A percentile compares a stretch with the other conserved stretches of the same genome.
Evolutionary conservation across 2,797 vertebrate genomes (phyloP).

Genomic region (Anabacerthia variegaticeps): DNA sequence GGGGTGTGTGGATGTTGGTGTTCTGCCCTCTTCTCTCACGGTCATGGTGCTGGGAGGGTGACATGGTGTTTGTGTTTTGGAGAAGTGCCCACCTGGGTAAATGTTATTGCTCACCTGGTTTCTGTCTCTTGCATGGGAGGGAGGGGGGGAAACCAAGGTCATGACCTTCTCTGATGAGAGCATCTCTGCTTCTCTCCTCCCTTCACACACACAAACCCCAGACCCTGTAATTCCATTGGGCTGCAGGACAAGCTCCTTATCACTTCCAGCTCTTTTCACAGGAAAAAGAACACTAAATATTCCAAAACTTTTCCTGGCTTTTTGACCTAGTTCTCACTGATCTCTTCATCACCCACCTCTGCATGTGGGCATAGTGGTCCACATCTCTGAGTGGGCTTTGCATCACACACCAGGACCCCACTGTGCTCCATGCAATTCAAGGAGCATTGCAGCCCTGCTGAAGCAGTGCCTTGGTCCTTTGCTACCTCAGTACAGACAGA

Average conservation of each 20-base stretch:
- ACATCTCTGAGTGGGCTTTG: background rate
- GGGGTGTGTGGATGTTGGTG: background rate
- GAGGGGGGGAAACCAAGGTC: background rate
- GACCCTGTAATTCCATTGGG: background rate
- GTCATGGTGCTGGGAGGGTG: background rate
- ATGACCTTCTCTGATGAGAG: background rate
- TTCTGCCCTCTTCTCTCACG: background rate
- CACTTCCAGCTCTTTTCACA: background rate
- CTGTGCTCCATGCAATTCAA: background rate
- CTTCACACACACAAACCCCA: background rate
- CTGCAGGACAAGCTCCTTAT: background rate
- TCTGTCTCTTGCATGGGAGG: background rate
- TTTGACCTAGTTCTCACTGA: background rate
- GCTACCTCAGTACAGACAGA: background rate
- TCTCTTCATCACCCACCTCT: background rate
- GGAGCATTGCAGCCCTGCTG: background rate
- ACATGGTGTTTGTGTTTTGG: background rate
- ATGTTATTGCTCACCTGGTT: background rate
- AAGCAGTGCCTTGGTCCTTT: background rate
- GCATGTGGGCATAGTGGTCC: background rate
- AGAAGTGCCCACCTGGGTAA: background rate
- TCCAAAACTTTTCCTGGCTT: background rate
- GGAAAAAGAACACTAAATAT: background rate
- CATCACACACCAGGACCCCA: rapidly evolving
- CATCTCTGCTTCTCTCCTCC: background rate